These are phyloP conservation scores for Lepidonotus clava DNA, from an alignment of 2,888 invertebrate species.

Conservation along the genomic window DNA sequence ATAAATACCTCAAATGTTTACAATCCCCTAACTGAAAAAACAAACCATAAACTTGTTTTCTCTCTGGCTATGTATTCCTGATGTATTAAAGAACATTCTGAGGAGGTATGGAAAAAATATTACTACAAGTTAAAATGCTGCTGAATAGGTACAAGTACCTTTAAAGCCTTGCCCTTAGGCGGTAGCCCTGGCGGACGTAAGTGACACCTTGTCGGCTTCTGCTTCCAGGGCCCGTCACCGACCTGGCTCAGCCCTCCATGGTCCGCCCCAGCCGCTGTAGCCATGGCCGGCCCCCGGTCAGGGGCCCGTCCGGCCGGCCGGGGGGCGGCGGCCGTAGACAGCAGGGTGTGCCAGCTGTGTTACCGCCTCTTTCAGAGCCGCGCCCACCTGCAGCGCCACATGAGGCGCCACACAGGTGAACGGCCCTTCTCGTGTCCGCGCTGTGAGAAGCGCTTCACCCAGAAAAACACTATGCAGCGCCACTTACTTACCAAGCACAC, in stretches of 20 bases:
- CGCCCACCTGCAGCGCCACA: constrained; percentile 30
- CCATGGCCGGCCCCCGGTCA: not conserved
- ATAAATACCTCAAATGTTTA: too few species aligned
- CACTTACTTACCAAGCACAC: not conserved
- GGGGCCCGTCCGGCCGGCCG: not conserved
- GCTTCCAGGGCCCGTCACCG: constrained; percentile 1
- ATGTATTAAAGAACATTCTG: too few species aligned
- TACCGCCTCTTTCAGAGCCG: constrained; percentile 16
- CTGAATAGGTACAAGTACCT: too few species aligned
- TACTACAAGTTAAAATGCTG: too few species aligned
- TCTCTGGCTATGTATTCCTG: too few species aligned
- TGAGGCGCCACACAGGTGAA: constrained; percentile 11
- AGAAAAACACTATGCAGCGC: constrained; percentile 19
- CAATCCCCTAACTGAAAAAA: too few species aligned
- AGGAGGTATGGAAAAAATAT: too few species aligned
- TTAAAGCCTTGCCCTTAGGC: too few species aligned
- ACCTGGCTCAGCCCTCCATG: not conserved
- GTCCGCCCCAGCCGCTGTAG: not conserved
- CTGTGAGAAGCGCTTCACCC: constrained; percentile 21
- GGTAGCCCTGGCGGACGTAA: too few species aligned
- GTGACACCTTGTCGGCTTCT: constrained; percentile 20
- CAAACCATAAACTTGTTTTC: too few species aligned
- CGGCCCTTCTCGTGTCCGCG: not conserved
- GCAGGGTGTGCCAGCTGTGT: not conserved
- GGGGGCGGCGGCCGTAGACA: not conserved